A percentile compares a stretch with the other conserved stretches of the same genome.
Conservation (phyloP, 2,888 invertebrate genomes). For the Penaeus monodon region DNA sequence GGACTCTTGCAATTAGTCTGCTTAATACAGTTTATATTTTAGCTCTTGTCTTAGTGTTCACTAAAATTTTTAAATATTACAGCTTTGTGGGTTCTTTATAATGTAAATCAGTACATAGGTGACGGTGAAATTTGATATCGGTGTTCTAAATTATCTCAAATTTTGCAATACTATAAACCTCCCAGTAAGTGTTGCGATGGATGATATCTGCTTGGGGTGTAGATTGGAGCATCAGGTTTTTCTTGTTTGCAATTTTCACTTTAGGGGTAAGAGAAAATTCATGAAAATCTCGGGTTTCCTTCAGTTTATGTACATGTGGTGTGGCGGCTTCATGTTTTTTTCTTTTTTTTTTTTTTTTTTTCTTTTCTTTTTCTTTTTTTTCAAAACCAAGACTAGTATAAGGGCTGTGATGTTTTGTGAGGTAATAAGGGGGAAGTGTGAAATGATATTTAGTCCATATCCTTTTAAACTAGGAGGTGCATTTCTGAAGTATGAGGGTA, state of each 20-base stretch:
- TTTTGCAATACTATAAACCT: constrained; percentile 28
- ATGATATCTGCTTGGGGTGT: constrained; percentile 37
- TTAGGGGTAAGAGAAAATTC: background rate
- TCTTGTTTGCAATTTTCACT: background rate
- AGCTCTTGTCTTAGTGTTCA: background rate
- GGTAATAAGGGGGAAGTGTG: constrained; percentile 24
- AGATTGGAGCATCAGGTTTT: background rate
- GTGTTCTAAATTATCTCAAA: constrained; percentile 36
- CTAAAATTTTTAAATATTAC: constrained; percentile 24
- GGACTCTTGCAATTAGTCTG: constrained; percentile 46
- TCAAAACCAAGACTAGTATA: constrained; percentile 10
- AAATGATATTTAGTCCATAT: background rate
- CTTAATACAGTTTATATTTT: background rate
- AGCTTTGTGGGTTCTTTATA: constrained; percentile 61
- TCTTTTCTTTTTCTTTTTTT: constrained; percentile 2
- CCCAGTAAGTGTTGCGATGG: constrained; percentile 47
- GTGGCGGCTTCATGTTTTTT: constrained; percentile 43
- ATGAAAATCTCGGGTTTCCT: background rate
- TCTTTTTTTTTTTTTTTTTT: no score
- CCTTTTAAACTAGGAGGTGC: background rate
- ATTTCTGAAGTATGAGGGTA: background rate
- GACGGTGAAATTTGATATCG: constrained; percentile 18
- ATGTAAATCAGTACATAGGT: constrained; percentile 39
- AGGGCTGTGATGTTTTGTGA: constrained; percentile 50
- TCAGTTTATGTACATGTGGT: constrained; percentile 43